Conservation (phyloP, 2,113 vertebrate genomes). For the Albula goreensis region DNA sequence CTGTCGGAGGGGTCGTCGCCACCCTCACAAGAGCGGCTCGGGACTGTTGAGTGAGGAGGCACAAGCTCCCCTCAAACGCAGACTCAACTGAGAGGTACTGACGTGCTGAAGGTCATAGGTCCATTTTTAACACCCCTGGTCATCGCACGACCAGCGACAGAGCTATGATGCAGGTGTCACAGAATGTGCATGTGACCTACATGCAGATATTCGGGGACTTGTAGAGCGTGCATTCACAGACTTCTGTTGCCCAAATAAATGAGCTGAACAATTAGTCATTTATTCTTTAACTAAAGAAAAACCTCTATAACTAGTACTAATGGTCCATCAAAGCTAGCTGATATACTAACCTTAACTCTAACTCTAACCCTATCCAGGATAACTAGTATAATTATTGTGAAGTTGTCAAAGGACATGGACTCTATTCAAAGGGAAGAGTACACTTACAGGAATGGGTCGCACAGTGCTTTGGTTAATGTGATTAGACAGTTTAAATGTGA, state of each 20-base stretch:
- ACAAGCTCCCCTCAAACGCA: constrained; percentile 22
- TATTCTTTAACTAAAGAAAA: neutral
- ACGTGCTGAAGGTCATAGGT: neutral
- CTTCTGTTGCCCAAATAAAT: neutral
- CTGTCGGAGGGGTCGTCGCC: constrained; percentile 34
- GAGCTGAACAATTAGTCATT: neutral
- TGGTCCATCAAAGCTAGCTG: too few species aligned
- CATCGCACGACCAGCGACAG: neutral
- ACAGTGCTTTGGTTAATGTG: too few species aligned
- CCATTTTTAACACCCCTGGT: neutral
- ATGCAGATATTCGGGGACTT: neutral
- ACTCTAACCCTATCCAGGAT: neutral
- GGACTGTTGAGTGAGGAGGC: constrained; percentile 44
- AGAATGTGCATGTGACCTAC: neutral
- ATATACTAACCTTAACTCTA: neutral
- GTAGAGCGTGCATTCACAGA: neutral
- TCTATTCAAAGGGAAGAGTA: too few species aligned
- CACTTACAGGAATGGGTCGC: too few species aligned
- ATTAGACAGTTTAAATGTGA: too few species aligned
- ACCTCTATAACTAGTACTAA: neutral
- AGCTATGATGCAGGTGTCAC: neutral
- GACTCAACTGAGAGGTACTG: neutral
- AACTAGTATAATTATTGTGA: neutral
- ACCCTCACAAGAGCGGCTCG: constrained; percentile 27
- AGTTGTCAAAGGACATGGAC: neutral